Base-by-base conservation (phyloP, 2,888 invertebrate species). In the Philonicus albiceps region DNA sequence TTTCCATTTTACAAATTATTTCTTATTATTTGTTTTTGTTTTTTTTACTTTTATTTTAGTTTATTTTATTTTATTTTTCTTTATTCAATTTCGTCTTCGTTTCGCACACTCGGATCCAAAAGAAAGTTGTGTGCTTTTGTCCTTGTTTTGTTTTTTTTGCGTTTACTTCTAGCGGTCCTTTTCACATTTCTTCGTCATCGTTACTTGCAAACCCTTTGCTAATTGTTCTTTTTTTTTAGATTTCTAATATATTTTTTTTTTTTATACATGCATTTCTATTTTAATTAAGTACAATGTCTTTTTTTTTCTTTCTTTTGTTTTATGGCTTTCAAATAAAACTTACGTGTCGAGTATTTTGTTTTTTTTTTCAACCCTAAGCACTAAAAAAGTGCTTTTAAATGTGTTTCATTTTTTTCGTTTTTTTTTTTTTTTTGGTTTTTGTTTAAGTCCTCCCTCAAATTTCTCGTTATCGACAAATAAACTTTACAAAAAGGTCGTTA, bases 191-290 rank as follows among this genome's bases (percentile, higher is more conserved):
- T 43, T 43, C 40, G 11, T 13, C 40, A 43, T 8, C 16, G 4
- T 43, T n/a, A n/a, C 40, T 43, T 43, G 40, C 40, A 43, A 43
- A 13, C 40, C 13, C 3, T 43, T 13, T 43, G 40, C 40, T 76
- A 53, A 74, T 87, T 53, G 5, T 85, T 37, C 30, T 86, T 86
- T 86, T 37, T 37, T 86, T 86, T 86, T 86, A 37, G 19, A 31
- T 86, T 83, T 73, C 19, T 78, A 64, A 75, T 72, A 86, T 31
- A 34, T 86, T 43, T 55, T 43, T 8, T 49, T 49, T 78, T 37
- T 86, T 80, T 76, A 55, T 76, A 72, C 34, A 73, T 85, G 73
- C 72, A 72, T 85, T 73, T 72, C 27, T 72, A 72, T 74, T 34
- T 73, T 31, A 22, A 13, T 73, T 30, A 72, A 72, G 72, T 85